Evolutionary conservation across 2,797 vertebrate genomes (phyloP).

Genomic region (Acipenser oxyrinchus): DNA sequence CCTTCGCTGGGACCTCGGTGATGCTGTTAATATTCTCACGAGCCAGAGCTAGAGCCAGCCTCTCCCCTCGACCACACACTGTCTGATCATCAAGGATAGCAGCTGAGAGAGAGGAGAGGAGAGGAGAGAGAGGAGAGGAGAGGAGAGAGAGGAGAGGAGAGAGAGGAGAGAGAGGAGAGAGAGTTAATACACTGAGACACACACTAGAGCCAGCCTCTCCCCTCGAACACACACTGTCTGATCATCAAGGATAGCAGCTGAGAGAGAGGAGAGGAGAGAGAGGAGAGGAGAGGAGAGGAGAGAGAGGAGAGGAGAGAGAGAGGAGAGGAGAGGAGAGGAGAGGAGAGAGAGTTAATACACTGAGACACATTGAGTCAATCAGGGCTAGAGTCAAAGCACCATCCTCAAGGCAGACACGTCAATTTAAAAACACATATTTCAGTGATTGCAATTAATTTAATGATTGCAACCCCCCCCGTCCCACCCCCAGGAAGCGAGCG

Average conservation of each 20-base stretch:
- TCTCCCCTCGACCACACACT: constrained; percentile 74
- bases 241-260: too few species aligned
- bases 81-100: constrained; percentile 82
- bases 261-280: not conserved
- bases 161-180: not conserved
- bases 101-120: constrained; percentile 45
- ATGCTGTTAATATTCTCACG: constrained; percentile 81
- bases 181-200: constrained; percentile 11
- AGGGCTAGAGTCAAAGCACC: too few species aligned
- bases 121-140: not conserved
- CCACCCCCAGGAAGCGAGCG: too few species aligned
- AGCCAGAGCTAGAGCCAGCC: constrained; percentile 77
- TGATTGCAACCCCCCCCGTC: too few species aligned
- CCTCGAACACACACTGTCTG: too few species aligned
- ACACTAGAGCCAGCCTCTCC: not conserved
- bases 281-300: not conserved
- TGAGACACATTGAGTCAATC: too few species aligned
- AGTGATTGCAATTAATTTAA: too few species aligned
- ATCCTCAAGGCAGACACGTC: too few species aligned
- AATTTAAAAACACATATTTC: too few species aligned
- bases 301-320: not conserved
- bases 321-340: too few species aligned
- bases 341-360: not conserved
- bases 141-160: too few species aligned
- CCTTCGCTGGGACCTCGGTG: constrained; percentile 62